These are phyloP conservation scores for Laticauda colubrina DNA, from an alignment of 2,113 vertebrate species.

Conservation along the genomic window DNA sequence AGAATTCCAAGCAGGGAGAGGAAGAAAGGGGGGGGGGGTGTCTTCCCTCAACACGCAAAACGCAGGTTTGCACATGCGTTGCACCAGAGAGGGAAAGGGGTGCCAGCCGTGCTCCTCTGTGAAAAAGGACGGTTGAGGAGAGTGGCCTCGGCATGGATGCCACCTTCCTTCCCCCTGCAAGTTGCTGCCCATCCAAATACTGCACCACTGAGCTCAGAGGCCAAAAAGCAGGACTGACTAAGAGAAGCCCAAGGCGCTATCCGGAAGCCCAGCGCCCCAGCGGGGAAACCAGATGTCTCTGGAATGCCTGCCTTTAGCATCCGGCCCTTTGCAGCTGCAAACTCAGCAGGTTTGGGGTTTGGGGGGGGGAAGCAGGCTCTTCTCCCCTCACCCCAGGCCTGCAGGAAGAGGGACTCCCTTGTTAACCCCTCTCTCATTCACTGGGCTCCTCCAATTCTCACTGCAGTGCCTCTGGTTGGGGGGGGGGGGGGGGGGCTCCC, in stretches of 20 bases:
- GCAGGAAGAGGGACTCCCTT: not conserved
- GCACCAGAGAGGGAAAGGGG: not conserved
- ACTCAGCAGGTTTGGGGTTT: not conserved
- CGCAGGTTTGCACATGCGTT: not conserved
- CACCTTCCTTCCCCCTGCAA: constrained; percentile 51
- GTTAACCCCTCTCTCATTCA: not conserved
- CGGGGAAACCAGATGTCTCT: not conserved
- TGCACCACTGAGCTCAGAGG: constrained; percentile 59
- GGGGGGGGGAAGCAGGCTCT: too few species aligned
- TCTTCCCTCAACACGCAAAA: constrained; percentile 26
- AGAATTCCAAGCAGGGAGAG: not conserved
- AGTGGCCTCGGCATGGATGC: not conserved
- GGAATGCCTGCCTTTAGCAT: not conserved
- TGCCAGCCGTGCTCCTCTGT: too few species aligned
- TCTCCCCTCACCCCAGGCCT: not conserved
- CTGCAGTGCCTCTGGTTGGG: too few species aligned
- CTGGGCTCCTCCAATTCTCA: not conserved
- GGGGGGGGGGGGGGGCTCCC: not conserved
- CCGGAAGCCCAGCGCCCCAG: not conserved
- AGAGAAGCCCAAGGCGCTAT: not conserved
- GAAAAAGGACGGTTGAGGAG: not conserved
- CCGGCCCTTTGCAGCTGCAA: not conserved
- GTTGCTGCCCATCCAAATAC: constrained; percentile 55
- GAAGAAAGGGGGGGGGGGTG: constrained; percentile 47
- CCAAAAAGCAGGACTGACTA: constrained; percentile 14